Evolutionary conservation across 2,113 vertebrate species (phyloP).

Genomic region (Neolamprologus tretocephalus): DNA sequence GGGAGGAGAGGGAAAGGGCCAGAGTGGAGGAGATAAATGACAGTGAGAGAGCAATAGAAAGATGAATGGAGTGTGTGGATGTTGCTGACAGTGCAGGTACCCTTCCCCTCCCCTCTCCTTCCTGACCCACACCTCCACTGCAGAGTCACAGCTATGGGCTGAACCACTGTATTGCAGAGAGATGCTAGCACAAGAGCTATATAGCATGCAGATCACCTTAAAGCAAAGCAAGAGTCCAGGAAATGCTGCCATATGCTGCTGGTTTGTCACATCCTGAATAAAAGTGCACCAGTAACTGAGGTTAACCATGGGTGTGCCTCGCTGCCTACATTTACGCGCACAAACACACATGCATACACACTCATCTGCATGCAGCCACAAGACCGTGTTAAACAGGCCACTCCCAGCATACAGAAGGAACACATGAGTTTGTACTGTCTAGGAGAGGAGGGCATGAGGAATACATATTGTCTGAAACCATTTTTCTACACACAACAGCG

Average conservation of each 20-base stretch:
- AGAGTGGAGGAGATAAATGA: slow-evolving; percentile 22
- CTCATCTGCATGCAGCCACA: neutral
- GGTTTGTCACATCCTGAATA: slow-evolving; percentile 53
- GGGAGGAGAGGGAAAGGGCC: slow-evolving; percentile 4
- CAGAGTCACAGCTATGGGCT: slow-evolving; percentile 54
- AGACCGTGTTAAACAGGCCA: neutral
- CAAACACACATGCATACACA: neutral
- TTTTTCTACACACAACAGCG: neutral
- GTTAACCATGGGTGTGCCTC: slow-evolving; percentile 68
- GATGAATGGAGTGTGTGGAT: slow-evolving; percentile 53
- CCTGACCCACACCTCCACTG: slow-evolving; percentile 57
- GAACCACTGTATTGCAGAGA: slow-evolving; percentile 24
- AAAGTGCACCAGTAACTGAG: slow-evolving; percentile 51
- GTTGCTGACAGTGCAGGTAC: slow-evolving; percentile 63
- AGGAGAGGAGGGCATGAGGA: neutral
- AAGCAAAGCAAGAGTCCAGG: neutral
- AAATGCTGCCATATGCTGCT: slow-evolving; percentile 48
- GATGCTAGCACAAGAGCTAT: neutral
- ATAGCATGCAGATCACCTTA: slow-evolving; percentile 2
- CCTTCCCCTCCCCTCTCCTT: slow-evolving; percentile 31
- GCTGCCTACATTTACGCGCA: slow-evolving; percentile 10
- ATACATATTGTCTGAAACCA: neutral
- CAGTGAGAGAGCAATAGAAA: slow-evolving; percentile 10
- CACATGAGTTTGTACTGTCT: neutral
- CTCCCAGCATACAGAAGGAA: neutral